Evolutionary conservation across 1,140 invertebrate genomes (phyloP).

Genomic region (Drosophila sechellia): DNA sequence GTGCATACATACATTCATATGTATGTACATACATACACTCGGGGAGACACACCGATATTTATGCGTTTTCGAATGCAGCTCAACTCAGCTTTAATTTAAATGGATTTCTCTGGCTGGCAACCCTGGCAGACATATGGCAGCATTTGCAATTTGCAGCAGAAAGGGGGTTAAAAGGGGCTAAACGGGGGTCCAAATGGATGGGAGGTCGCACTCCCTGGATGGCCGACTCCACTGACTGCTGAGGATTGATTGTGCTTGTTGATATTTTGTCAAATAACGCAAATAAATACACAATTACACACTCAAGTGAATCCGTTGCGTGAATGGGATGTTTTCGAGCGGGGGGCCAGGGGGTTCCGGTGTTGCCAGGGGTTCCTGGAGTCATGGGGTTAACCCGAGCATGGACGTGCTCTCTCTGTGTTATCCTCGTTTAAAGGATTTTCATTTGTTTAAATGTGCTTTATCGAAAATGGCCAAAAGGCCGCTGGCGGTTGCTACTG

Average conservation of each 20-base stretch:
- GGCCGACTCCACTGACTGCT: conserved; percentile 60
- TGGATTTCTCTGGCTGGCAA: conserved; percentile 60
- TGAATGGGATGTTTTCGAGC: neutral
- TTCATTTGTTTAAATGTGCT: conserved; percentile 82
- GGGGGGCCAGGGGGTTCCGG: neutral
- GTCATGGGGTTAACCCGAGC: conserved; percentile 64
- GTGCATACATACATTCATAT: too few relatives aligned
- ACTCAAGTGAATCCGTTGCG: conserved; percentile 70
- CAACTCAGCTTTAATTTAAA: conserved; percentile 83
- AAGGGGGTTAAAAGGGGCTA: neutral
- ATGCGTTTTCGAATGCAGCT: conserved; percentile 82
- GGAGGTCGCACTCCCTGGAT: conserved; percentile 30
- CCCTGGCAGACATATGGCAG: conserved; percentile 76
- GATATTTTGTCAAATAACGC: conserved; percentile 83
- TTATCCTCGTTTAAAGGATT: conserved; percentile 80
- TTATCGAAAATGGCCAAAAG: conserved; percentile 80
- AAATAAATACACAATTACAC: conserved; percentile 84
- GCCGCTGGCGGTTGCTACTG: conserved; percentile 21
- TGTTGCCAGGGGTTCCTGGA: conserved; percentile 15
- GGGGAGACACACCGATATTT: conserved; percentile 59
- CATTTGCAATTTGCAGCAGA: conserved; percentile 66
- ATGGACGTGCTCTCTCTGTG: conserved; percentile 46
- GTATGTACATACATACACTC: neutral
- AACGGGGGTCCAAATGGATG: conserved; percentile 13
- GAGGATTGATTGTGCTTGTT: conserved; percentile 82